Base-by-base conservation (phyloP, 2,113 vertebrate species). In the Hippolais icterina region DNA sequence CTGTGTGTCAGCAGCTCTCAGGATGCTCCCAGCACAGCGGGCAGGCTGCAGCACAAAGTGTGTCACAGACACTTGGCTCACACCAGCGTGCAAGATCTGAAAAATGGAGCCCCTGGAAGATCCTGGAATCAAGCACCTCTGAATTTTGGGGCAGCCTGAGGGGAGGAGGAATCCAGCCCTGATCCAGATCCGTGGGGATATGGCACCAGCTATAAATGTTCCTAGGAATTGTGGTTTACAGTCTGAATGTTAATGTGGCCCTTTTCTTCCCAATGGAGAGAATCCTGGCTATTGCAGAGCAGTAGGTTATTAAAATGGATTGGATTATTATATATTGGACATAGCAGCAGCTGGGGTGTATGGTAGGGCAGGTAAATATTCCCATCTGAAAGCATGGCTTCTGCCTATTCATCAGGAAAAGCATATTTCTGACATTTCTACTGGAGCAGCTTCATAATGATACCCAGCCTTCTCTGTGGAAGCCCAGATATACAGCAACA, bases 361-460 rank as follows among this genome's bases (percentile, higher is more conserved):
- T 61, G 79, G 85, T 61, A 94, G 69, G 42, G 82, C 83, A 93
- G 88, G 96, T 94, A 94, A 95, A 93, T 91, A 90, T 74, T 94
- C 83, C 85, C 71, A 54, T 88, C 42, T 87, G 72, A 89, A 88
- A 86, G 52, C 0, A 1, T 66, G 64, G n/a, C 85, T 96, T 93
- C 64, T 94, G 68, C 72, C 87, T 93, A 75, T 94, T 95, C 68
- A 86, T 80, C 72, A 78, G 79, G 16, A 86, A 85, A 88, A 89
- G 71, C 5, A 0, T 75, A 69, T 88, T 96, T 92, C 83, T 92
- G 85, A 92, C 92, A 83, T 90, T 90, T 64, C 74, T 52, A 64
- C 83, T 93, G 90, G 68, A 97, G 78, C 46, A 69, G 70, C 85
- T 95, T 80, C 94, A 77, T 61, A 96, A 91, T 10, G 13, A 52